Percentiles rank a stretch among this genome's conserved stretches.
phyloP scores from a whole-genome alignment of 1,140 invertebrate species.

The Musca domestica region DNA sequence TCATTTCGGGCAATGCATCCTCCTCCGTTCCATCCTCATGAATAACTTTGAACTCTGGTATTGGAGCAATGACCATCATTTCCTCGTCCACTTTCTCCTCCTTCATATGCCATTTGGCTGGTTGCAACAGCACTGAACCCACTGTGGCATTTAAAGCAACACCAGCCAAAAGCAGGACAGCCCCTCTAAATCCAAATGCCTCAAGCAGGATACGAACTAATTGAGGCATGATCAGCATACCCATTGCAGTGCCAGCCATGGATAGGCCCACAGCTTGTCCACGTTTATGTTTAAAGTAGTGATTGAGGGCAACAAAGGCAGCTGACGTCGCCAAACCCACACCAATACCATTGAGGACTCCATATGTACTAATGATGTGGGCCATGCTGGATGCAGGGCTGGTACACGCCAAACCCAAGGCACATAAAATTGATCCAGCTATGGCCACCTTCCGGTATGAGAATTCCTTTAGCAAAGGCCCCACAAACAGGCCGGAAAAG shows the following conservation, averaged over 20 bases:
- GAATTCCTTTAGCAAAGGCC: constrained; percentile 69
- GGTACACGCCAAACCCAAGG: constrained; percentile 65
- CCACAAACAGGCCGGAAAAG: constrained; percentile 73
- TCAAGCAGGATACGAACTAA: constrained; percentile 62
- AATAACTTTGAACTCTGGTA: constrained; percentile 44
- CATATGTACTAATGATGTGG: constrained; percentile 71
- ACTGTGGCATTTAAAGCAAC: constrained; percentile 66
- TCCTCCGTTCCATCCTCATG: constrained; percentile 55
- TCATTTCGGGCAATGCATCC: constrained; percentile 53
- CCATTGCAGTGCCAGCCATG: constrained; percentile 72
- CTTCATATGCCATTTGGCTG: constrained; percentile 65
- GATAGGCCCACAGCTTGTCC: constrained; percentile 74
- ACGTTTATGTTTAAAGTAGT: constrained; percentile 70
- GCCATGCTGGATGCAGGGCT: constrained; percentile 68
- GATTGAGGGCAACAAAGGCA: constrained; percentile 71
- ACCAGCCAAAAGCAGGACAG: constrained; percentile 66
- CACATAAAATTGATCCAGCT: constrained; percentile 64
- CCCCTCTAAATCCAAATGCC: constrained; percentile 63
- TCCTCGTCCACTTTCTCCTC: constrained; percentile 61
- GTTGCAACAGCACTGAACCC: constrained; percentile 67
- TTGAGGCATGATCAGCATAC: constrained; percentile 74
- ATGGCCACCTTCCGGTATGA: constrained; percentile 72
- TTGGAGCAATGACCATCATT: constrained; percentile 55
- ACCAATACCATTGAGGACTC: constrained; percentile 74
- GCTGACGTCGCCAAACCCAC: constrained; percentile 69